These are phyloP conservation scores for Eudasyphora cyanicolor DNA, from an alignment of 2,888 invertebrate species.

Conservation along the genomic window DNA sequence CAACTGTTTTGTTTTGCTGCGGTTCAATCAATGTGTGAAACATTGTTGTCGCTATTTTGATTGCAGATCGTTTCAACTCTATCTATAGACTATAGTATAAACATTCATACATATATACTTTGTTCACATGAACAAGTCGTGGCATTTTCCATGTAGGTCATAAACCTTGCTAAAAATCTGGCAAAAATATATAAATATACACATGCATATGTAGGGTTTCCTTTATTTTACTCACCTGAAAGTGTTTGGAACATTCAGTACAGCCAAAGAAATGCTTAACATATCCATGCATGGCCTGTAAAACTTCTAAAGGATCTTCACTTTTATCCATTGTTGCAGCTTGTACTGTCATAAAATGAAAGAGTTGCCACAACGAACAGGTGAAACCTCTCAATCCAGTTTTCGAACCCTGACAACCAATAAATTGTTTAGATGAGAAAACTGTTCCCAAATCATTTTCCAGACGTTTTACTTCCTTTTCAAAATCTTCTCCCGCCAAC, in stretches of 20 bases:
- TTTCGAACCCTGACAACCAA: constrained; percentile 91
- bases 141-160: too few relatives aligned
- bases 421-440: constrained; percentile 82
- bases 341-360: constrained; percentile 94
- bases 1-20: too few relatives aligned
- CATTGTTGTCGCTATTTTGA: too few relatives aligned
- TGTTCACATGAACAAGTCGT: too few relatives aligned
- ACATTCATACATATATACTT: too few relatives aligned
- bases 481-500: constrained; percentile 84
- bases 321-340: constrained; percentile 82
- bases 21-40: too few relatives aligned
- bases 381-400: constrained; percentile 90
- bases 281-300: constrained; percentile 92
- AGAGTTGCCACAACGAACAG: constrained; percentile 96
- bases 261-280: constrained; percentile 97
- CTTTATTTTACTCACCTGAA: constrained; percentile 81
- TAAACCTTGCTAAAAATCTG: too few relatives aligned
- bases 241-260: constrained; percentile 93
- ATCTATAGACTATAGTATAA: too few relatives aligned
- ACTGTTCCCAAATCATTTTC: constrained; percentile 82
- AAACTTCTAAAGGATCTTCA: constrained; percentile 84
- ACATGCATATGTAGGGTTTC: too few relatives aligned
- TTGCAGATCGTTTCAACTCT: too few relatives aligned
- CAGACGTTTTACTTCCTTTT: constrained; percentile 81
- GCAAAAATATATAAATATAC: too few relatives aligned